Base-by-base conservation (phyloP, 35 echinoderm and acorn worm genomes). In the Strongylocentrotus purpuratus region DNA sequence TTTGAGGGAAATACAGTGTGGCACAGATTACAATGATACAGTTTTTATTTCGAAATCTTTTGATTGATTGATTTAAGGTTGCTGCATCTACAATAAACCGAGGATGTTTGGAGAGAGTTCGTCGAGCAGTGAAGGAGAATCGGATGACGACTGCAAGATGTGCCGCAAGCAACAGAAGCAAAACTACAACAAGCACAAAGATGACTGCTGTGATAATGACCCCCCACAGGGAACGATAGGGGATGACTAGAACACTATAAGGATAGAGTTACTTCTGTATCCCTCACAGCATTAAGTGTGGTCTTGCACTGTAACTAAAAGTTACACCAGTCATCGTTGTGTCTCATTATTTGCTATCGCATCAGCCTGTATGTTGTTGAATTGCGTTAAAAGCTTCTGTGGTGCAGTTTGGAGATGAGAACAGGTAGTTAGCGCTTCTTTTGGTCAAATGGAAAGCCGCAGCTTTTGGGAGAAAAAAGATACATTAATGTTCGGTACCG, bases 61-160 rank as follows among this genome's bases (percentile, higher is more conserved):
- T 45, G 1, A 89, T 93, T 45, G 1, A 89, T 93, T 92, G 33
- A 28, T 28, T 87, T 18, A 94, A 99, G 98, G 98, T 96, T 99
- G 98, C 88, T 99, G 98, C 92, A 98, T 99, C 86, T 99, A 99
- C 94, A 96, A 99, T 48, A 99, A 99, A 91, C 97, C 96, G 28
- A 92, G 95, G 33, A 96, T 96, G 88, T 99, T 99, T 95, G 98
- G 97, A 28, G 98, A 99, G 87, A 99, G 98, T 91, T 99, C 98
- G 8, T 98, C 97, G 15, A 97, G 96, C 33, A 96, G 96, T 46
- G 97, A 97, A 13, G 95, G 96, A 59, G 98, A 98, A 31, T 95
- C 96, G 5, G 98, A 99, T 61, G 98, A 99, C 65, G 98, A 99
- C 48, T 99, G 98, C 87, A 98, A 98, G 48, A 94, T 98, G 96